Percentiles rank a stretch among this genome's conserved stretches.
These are phyloP conservation scores for Chrysocyon brachyurus DNA, from an alignment of 2,797 vertebrate genomes.

Conservation along the genomic window DNA sequence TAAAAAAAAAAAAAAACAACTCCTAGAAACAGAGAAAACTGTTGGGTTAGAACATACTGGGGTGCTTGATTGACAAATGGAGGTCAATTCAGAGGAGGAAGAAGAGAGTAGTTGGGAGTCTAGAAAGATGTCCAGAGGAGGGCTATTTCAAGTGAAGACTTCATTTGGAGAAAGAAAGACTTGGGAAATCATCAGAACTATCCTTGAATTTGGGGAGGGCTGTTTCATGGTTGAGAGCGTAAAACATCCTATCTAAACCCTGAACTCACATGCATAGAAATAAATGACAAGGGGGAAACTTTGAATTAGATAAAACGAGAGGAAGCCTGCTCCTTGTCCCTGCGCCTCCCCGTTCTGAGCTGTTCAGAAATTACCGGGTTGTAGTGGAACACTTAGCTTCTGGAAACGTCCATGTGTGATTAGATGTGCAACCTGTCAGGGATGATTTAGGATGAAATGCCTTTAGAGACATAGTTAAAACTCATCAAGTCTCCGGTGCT, in stretches of 20 bases:
- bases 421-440: background rate
- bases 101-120: background rate
- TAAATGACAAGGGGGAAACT: background rate
- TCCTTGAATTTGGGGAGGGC: background rate
- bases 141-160: background rate
- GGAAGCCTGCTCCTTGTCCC: accelerated
- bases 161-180: conserved; percentile 14
- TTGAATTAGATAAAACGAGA: background rate
- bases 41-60: background rate
- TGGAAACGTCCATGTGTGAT: background rate
- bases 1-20: background rate
- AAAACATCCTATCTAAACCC: background rate
- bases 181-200: background rate
- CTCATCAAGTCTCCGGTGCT: background rate
- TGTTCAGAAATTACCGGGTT: background rate
- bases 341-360: background rate
- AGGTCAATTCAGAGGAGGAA: background rate
- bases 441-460: background rate
- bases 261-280: background rate
- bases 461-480: background rate
- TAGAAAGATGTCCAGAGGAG: conserved; percentile 1
- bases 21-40: background rate
- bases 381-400: background rate
- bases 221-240: background rate
- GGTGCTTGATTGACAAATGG: background rate